Evolutionary conservation across 1,140 invertebrate species (phyloP).

Genomic region (Gryon sp.): DNA sequence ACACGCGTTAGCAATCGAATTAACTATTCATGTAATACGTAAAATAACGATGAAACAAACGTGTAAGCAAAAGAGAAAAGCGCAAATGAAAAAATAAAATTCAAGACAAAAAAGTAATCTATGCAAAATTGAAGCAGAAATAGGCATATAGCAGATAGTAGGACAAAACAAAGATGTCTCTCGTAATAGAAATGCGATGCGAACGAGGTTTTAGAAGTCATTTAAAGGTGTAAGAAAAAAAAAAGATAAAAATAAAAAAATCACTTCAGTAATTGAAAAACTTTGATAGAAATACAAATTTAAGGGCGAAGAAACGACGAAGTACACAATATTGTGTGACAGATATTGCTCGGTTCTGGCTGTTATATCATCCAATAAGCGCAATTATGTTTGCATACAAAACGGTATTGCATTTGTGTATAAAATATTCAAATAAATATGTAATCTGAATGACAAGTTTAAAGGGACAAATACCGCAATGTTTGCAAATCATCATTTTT

Average conservation of each 20-base stretch:
- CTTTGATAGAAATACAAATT: conserved; percentile 53
- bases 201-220: conserved; percentile 38
- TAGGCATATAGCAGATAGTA: conserved; percentile 63
- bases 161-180: conserved; percentile 24
- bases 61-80: not conserved
- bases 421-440: conserved; percentile 4
- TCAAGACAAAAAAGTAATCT: not conserved
- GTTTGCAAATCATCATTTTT: conserved; percentile 45
- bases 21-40: conserved; percentile 55
- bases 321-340: conserved; percentile 60
- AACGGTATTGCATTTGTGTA: conserved; percentile 16
- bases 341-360: conserved; percentile 70
- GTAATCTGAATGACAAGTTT: conserved; percentile 3
- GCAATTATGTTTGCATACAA: conserved; percentile 34
- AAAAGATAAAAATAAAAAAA: conserved; percentile 1
- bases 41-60: conserved; percentile 24
- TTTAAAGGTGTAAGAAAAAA: conserved; percentile 23
- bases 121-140: conserved; percentile 44
- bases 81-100: not conserved
- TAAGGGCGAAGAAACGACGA: conserved; percentile 57
- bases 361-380: conserved; percentile 62
- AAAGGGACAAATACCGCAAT: conserved; percentile 6
- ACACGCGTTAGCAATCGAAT: conserved; percentile 60
- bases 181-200: conserved; percentile 61
- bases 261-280: conserved; percentile 49